Evolutionary conservation across 1,140 invertebrate genomes (phyloP).

Genomic region (Neodiprion fabricii): DNA sequence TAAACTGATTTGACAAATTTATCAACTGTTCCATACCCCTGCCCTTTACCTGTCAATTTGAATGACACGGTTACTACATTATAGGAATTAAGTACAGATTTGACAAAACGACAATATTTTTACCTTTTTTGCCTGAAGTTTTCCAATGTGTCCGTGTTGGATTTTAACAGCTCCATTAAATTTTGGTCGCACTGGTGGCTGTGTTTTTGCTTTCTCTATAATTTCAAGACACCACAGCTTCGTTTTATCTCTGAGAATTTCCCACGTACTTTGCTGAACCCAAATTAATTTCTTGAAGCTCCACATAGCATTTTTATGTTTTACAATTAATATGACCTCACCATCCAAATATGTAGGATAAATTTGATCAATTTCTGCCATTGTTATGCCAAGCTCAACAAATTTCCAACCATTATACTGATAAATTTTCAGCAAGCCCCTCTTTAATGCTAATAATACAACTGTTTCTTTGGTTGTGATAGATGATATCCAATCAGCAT

Average conservation of each 20-base stretch:
- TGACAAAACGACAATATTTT: background rate
- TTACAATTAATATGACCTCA: conserved; percentile 19
- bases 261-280: conserved; percentile 27
- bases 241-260: conserved; percentile 32
- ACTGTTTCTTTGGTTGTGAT: conserved; percentile 24
- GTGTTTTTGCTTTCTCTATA: conserved; percentile 20
- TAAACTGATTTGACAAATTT: conserved; percentile 30
- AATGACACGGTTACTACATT: conserved; percentile 8
- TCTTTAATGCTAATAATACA: conserved; percentile 27
- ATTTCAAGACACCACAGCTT: conserved; percentile 35
- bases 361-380: conserved; percentile 22
- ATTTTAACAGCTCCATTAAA: conserved; percentile 26
- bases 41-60: conserved; percentile 36
- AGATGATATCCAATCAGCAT: conserved; percentile 20
- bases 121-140: conserved; percentile 27
- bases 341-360: conserved; percentile 21
- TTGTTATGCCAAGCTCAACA: conserved; percentile 31
- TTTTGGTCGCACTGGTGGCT: conserved; percentile 12
- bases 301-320: conserved; percentile 26
- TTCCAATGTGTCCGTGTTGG: conserved; percentile 27
- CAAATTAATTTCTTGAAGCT: conserved; percentile 29
- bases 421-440: conserved; percentile 34
- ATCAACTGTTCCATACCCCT: conserved; percentile 27
- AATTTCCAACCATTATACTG: conserved; percentile 62
- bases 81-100: conserved; percentile 8